Base-by-base conservation (phyloP, 2,113 vertebrate species). In the Vulpes vulpes region DNA sequence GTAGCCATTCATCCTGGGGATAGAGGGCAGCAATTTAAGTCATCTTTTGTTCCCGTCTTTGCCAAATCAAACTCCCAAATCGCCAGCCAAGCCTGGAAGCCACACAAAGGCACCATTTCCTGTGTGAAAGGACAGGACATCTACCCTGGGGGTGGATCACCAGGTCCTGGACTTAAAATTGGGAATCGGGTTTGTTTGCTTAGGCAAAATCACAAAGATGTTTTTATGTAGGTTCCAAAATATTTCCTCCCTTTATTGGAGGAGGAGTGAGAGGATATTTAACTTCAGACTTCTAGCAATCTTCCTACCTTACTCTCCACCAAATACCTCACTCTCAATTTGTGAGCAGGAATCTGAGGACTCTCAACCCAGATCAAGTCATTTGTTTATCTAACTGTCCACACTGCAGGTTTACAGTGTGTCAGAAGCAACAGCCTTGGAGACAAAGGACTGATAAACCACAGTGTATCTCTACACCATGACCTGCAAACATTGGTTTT, bases 1-100 rank as follows among this genome's bases (percentile, higher is more conserved):
- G 94, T 87, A 97, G 62, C 86, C 83, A 96, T 97, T 98, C 92
- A 92, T 89, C 82, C 57, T 30, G 1, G 55, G 69, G 93, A 65
- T 23, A 22, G 20, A 94, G 30, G 91, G 65, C 81, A 94, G 78
- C 57, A 57, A 79, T 89, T 80, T 83, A 30, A 95, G 67, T 59
- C 1, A 67, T 38, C 43, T 65, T 64, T 62, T 57, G 64, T 20
- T 53, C 1, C 32, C 2, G 15, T 22, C 32, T 55, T 93, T n/a
- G 11, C 53, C 96, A 82, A 91, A 93, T 89, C 80, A 69, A 82
- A 90, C 93, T 83, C 76, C 38, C 25, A 22, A 69, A 62, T 71
- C 95, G 35, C 49, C 78, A 32, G 64, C 32, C 25, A 35, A 93
- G 60, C 11, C 49, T 27, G 55, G 55, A 79, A 95, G 32, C 30